Evolutionary conservation across 2,113 vertebrate species (phyloP), one percentile per base, ranked within the genome.

Genomic region (human (Homo sapiens)): DNA sequence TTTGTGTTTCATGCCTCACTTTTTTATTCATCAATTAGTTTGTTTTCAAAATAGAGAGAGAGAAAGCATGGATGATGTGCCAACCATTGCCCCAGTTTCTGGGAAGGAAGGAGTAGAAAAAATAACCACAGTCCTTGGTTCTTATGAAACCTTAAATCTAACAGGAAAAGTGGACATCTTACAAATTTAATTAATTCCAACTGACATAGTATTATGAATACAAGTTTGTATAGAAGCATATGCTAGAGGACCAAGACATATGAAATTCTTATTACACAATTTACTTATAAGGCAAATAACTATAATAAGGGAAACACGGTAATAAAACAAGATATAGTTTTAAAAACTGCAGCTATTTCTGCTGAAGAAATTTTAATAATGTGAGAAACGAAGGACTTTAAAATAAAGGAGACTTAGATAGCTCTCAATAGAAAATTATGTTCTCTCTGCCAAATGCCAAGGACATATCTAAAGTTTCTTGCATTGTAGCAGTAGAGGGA

Each of bases 321-420:
- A 80, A 57, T 52, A 16, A 0, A 35, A 11, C 18, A 97, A 90
- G 27, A n/a, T 55, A 45, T 9, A 82, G 25, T 89, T 81, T 80
- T 93, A 73, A 73, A 95, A 92, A 79, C 12, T 89, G 13, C 18
- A 64, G 4, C 32, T 94, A 16, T 14, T 90, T 35, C 38, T 82
- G 79, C 40, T 10, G 38, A 83, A 89, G 27, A 79, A 73, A 68
- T n/a, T 91, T 89, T 68, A 38, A 72, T 75, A 86, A 9, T n/a
- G 14, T 45, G 20, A 93, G 14, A 92, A 73, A 32, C 50, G 27
- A 75, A 80, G 13, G 22, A 78, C 12, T 84, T 86, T 61, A 92
- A 93, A 87, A 93, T 94, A 94, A 35, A 35, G 32, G 32, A 85
- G 43, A 73, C 52, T 70, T 91, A 64, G 79, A 75, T 96, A 93